phyloP scores from a whole-genome alignment of 2,797 vertebrate species.

The Centropyge bicolor region DNA sequence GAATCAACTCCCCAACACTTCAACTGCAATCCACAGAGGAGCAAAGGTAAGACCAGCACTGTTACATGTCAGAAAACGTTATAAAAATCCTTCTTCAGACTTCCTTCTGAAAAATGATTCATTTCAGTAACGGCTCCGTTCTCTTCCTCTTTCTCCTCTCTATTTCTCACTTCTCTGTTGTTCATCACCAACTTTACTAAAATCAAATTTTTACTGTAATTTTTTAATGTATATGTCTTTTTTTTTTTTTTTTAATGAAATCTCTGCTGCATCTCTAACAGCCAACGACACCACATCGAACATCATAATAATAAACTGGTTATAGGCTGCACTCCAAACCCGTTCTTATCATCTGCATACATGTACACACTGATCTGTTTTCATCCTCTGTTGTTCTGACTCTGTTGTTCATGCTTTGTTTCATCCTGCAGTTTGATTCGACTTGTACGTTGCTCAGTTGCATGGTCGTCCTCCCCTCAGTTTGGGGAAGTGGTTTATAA shows the following conservation, averaged over 20 bases:
- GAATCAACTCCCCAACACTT: conserved; percentile 31
- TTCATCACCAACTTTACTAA: not conserved
- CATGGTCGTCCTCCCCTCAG: not conserved
- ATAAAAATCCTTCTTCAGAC: not conserved
- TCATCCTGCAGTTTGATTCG: not conserved
- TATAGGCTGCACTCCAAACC: not conserved
- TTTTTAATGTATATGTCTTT: not conserved
- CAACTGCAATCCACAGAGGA: not conserved
- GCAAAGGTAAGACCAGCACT: conserved; percentile 46
- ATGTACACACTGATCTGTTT: not conserved
- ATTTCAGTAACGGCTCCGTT: not conserved
- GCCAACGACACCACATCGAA: not conserved
- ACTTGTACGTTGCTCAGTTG: not conserved
- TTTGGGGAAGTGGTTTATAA: conserved; percentile 54
- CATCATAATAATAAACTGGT: not conserved
- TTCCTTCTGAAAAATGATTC: not conserved
- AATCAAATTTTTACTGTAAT: not conserved
- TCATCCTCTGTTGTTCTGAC: not conserved
- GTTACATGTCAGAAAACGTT: not conserved
- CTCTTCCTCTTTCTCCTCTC: conserved; percentile 52
- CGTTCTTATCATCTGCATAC: not conserved
- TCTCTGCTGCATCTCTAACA: not conserved
- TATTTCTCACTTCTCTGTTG: conserved; percentile 29
- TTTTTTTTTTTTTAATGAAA: not conserved
- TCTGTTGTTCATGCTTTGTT: not conserved